Evolutionary conservation across 2,113 vertebrate species (phyloP).

Genomic region (Theristicus caerulescens): DNA sequence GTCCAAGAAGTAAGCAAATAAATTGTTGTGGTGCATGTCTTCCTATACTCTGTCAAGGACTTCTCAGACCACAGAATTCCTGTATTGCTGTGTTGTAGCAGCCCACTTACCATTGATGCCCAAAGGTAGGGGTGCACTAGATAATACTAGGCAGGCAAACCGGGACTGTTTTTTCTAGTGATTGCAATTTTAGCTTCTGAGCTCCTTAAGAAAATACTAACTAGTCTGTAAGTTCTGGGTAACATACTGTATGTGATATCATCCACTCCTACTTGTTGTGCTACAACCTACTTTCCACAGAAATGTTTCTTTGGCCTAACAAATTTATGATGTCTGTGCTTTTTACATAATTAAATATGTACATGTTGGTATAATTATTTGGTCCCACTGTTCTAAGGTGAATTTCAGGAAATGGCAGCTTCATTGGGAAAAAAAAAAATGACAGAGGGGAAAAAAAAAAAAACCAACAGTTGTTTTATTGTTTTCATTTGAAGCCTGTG

Average conservation of each 20-base stretch:
- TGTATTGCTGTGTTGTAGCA: neutral
- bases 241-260: neutral
- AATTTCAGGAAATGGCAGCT: neutral
- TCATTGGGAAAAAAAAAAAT: neutral
- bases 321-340: neutral
- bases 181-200: neutral
- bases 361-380: neutral
- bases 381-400: neutral
- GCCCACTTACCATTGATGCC: neutral
- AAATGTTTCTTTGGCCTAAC: neutral
- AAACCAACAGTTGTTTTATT: neutral
- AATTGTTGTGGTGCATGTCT: neutral
- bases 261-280: neutral
- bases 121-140: neutral
- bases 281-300: neutral
- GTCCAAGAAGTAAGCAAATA: neutral
- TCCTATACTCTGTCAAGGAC: neutral
- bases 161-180: neutral
- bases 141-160: neutral
- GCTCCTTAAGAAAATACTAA: neutral
- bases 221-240: neutral
- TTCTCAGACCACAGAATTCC: neutral
- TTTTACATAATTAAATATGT: neutral
- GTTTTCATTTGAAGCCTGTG: neutral
- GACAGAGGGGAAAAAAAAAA: neutral